Conservation (phyloP, 2,797 vertebrate species). For the Tokudaia tokunoshimensis region DNA sequence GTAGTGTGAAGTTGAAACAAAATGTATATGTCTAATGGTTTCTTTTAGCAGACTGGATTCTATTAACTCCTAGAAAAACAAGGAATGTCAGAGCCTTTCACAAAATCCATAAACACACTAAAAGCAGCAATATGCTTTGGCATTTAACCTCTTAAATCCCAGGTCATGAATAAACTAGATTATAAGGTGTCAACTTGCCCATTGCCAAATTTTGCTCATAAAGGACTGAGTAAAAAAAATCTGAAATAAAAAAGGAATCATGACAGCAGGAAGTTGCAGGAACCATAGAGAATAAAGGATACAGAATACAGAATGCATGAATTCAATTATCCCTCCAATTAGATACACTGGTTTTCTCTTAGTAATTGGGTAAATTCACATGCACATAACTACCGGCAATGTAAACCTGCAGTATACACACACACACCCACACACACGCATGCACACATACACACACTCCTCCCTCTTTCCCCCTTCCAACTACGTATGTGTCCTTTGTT, state of each 20-base stretch:
- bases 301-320: background rate
- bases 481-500: background rate
- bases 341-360: constrained; percentile 31
- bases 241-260: constrained; percentile 55
- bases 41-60: constrained; percentile 19
- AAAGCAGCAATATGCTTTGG: constrained; percentile 30
- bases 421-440: background rate
- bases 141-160: constrained; percentile 63
- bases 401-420: background rate
- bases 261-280: background rate
- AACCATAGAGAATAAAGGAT: background rate
- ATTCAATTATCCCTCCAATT: constrained; percentile 62
- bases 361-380: constrained; percentile 63
- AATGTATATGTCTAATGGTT: background rate
- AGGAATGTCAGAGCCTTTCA: constrained; percentile 40
- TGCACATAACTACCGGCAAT: constrained; percentile 28
- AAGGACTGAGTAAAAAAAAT: constrained; percentile 55
- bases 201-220: constrained; percentile 58
- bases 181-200: constrained; percentile 39
- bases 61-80: constrained; percentile 22
- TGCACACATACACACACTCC: background rate
- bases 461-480: background rate
- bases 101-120: constrained; percentile 60
- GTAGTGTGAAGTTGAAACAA: constrained; percentile 7
- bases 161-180: constrained; percentile 49